These are phyloP conservation scores for Idaea dimidiata DNA, from an alignment of 2,888 invertebrate genomes.

Conservation along the genomic window DNA sequence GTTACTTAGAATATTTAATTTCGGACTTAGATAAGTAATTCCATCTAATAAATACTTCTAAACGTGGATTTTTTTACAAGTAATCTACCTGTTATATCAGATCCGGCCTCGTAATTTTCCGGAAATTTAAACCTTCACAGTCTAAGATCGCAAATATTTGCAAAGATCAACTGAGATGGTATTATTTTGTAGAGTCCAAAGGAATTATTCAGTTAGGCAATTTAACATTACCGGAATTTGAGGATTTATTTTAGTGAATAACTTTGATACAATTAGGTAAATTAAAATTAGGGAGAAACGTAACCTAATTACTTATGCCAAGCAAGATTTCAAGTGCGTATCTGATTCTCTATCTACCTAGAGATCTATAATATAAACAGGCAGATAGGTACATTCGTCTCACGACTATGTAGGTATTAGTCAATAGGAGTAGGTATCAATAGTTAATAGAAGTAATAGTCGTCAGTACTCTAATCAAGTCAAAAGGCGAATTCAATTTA, in stretches of 20 bases:
- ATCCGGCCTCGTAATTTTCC: neutral
- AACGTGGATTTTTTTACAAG: neutral
- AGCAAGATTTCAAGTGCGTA: too few species aligned
- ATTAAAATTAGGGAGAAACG: neutral
- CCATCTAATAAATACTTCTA: neutral
- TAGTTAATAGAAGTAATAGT: too few species aligned
- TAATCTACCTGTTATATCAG: neutral
- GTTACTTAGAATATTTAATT: neutral
- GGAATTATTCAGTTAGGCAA: neutral
- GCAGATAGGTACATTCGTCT: too few species aligned
- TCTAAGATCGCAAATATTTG: neutral
- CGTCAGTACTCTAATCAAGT: too few species aligned
- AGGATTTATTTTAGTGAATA: neutral
- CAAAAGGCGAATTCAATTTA: too few species aligned
- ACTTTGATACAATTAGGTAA: neutral
- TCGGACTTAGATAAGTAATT: neutral
- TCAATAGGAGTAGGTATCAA: too few species aligned
- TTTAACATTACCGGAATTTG: neutral
- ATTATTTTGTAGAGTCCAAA: neutral
- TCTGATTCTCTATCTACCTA: too few species aligned
- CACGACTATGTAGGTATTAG: too few species aligned
- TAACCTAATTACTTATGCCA: too few species aligned
- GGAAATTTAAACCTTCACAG: neutral
- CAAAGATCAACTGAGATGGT: neutral
- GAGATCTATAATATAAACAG: too few species aligned